Base-by-base conservation (phyloP, 2,797 vertebrate species). In the Protosalanx chinensis region DNA sequence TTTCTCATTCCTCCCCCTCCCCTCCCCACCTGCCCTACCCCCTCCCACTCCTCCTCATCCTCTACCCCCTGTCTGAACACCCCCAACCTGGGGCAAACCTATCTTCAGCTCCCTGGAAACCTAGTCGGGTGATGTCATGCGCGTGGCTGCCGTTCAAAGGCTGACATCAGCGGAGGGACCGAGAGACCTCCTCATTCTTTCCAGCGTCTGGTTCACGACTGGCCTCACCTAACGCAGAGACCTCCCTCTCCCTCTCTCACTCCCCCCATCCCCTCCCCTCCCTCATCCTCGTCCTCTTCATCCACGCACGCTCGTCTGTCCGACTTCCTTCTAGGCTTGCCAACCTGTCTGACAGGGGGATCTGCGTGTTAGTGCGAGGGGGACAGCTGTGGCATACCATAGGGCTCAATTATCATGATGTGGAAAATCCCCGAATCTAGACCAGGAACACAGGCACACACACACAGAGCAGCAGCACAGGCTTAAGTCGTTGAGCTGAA, bases 181-280 rank as follows among this genome's bases (percentile, higher is more conserved):
- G 74, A 30, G 32, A 3, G 79, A 86, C 75, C 77, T 79, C 79
- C 88, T 94, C 91, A 93, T 79, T 87, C 79, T 94, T 93, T 93
- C 93, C 93, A 92, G 75, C 80, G 84, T 85, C 76, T 76, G 81
- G 89, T 88, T 75, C 73, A 59, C 81, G 18, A 3, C 10, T n/a
- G 67, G 73, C 3, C 35, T 71, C 73, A 73, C 49, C 83, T 78
- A 2, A n/a, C 1, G 73, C 72, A 49, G 63, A 15, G 71, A 79
- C 81, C 82, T 72, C 51, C 68, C 64, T 64, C 74, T 15, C 61
- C 37, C 62, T 10, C 4, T 62, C 13, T 56, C 67, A 71, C 37
- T 60, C 46, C 23, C 64, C 27, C 35, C 12, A n/a, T 59, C 10
- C 23, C 49, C 35, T n/a, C 15, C n/a, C 80, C 75, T 78, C 67